Evolutionary conservation across 2,888 invertebrate genomes (phyloP), one percentile per base, ranked within the genome.

Genomic region (Hypsopygia costalis): DNA sequence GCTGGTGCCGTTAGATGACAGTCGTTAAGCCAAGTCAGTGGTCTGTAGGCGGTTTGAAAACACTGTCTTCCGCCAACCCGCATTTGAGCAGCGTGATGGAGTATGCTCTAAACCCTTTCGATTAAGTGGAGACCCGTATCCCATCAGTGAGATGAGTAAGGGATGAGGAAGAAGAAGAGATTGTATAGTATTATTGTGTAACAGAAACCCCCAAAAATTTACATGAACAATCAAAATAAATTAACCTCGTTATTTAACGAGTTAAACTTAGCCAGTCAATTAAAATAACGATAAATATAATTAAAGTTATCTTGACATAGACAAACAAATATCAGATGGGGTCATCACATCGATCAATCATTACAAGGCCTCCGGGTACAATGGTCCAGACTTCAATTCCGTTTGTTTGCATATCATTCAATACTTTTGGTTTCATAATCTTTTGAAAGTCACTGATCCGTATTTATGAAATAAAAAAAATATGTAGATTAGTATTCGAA

Each of bases 341-440:
- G 70, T 71, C 68, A 67, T 60, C 57, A 51, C 57, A 49, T 55
- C 66, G 46, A 76, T 76, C 68, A 74, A 76, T 76, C 75, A 70
- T 43, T 34, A 1, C 35, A 21, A 36, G 46, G 61, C 47, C 71
- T 71, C 72, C 69, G 67, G 11, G 31, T n/a, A 22, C 27, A 39
- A 27, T 16, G 16, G 32, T 35, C 29, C 25, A 30, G 22, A 31
- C 39, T 43, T 45, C 30, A 32, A 40, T 36, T 45, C 36, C 36
- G 41, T 35, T 44, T 40, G 29, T 34, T 27, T 34, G 33, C 27
- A 34, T 40, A 34, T 6, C 12, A 6, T 25, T 36, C 21, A 36
- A 6, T 25, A 27, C 8, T 27, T 31, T 8, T 40, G 20, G 11
- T 33, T 39, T 39, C 33, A 39, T 34, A 33, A 39, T 25, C 3